Evolutionary conservation across 2,113 vertebrate genomes (phyloP).

Genomic region (Myodes glareolus): DNA sequence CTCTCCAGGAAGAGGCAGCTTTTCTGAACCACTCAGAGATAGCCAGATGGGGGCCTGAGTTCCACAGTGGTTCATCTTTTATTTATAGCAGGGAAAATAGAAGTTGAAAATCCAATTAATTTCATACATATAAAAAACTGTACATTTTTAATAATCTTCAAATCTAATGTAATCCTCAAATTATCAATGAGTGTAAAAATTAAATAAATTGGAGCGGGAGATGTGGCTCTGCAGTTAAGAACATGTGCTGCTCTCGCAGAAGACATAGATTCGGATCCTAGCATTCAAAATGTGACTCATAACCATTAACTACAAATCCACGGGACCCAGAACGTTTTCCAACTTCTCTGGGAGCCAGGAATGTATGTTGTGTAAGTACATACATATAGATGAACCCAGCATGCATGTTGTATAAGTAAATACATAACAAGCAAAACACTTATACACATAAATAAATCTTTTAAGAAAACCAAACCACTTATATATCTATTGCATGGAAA

Average conservation of each 20-base stretch:
- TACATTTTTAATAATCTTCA: neutral
- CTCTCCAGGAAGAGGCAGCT: constrained; percentile 89
- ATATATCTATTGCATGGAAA: neutral
- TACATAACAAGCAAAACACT: neutral
- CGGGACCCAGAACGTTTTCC: no score
- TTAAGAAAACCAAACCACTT: neutral
- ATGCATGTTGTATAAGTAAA: neutral
- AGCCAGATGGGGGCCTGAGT: constrained; percentile 95
- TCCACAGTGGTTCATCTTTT: constrained; percentile 93
- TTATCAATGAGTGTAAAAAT: neutral
- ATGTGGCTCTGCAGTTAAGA: neutral
- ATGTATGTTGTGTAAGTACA: neutral
- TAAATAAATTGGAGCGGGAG: neutral
- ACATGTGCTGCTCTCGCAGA: neutral
- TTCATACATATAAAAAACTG: neutral
- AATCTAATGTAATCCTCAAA: neutral
- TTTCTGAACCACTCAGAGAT: constrained; percentile 89
- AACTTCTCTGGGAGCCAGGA: neutral
- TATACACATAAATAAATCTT: neutral
- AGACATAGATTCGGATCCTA: neutral
- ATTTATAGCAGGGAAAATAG: constrained; percentile 61
- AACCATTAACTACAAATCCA: neutral
- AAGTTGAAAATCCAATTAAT: constrained; percentile 33
- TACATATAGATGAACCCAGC: neutral
- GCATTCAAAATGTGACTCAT: neutral